Base-by-base conservation (phyloP, 2,888 invertebrate species). In the Tanypteryx hageni region DNA sequence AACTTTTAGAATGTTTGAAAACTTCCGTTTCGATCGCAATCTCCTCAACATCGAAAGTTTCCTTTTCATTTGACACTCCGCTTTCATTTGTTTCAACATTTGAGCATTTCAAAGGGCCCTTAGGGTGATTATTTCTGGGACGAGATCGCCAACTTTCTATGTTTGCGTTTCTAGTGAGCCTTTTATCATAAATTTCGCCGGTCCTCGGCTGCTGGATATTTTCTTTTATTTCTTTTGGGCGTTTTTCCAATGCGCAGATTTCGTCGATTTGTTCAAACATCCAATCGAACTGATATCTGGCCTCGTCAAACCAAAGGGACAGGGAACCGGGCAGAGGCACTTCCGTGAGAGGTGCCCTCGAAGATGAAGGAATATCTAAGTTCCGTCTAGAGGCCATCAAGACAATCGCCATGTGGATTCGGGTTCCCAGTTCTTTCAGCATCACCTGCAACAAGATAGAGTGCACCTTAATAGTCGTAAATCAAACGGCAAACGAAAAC, bases 371-470 rank as follows among this genome's bases (percentile, higher is more conserved):
- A 11, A 89, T 11, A 8, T 56, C 68, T 18, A 89, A 64, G 44
- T 61, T 61, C n/a, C 89, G 31, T 68, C 64, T 89, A n/a, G 89
- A 89, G 14, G 89, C 89, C 44, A 89, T 68, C 16, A 89, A 64
- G n/a, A 68, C 44, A 5, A 44, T 44, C 7, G 89, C 89, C 89
- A 89, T 89, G 44, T 89, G 89, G 61, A 89, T 64, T n/a, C 89
- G 27, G 9, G 89, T 89, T 56, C 89, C 89, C 13, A 89, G 61
- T 56, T 89, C 89, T n/a, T 68, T 89, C n/a, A 89, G 44, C 89
- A 89, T 89, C 5, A 89, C 89, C 89, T 86, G 61, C 18, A 13
- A 68, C n/a, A n/a, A 11, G n/a, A 18, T n/a, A n/a, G n/a, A 44
- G 44, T 3, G 44, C 44, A 44, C 44, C 44, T 44, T 44, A 44